Conservation (phyloP, 2,113 vertebrate species). For the Eptatretus burgeri region DNA sequence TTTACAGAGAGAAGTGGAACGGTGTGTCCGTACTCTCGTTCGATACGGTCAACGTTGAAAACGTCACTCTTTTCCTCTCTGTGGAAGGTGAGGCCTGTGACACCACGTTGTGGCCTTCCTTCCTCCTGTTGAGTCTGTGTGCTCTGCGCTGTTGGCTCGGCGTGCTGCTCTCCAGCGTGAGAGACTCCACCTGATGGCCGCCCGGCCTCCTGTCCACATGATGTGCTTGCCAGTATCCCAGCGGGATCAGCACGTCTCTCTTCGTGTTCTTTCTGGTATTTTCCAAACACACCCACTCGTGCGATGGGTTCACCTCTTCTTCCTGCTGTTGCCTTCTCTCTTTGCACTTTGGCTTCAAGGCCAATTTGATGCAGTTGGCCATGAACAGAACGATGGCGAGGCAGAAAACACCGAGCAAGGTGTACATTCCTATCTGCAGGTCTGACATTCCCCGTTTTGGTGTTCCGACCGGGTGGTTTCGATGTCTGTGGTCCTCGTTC, state of each 20-base stretch:
- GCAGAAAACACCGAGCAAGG: constrained; percentile 1
- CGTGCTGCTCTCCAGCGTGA: neutral
- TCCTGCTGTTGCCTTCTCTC: neutral
- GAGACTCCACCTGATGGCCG: neutral
- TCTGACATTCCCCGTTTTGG: constrained; percentile 3
- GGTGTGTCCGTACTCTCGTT: neutral
- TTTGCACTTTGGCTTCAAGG: constrained; percentile 2
- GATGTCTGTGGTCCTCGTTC: neutral
- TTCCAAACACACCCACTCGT: constrained; percentile 6
- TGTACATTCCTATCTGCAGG: constrained; percentile 4
- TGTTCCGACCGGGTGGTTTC: neutral
- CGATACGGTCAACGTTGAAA: constrained; percentile 2
- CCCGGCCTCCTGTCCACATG: constrained; percentile 1
- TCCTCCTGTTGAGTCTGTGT: neutral
- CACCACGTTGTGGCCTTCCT: neutral
- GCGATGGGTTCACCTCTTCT: constrained; percentile 3
- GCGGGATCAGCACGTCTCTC: neutral
- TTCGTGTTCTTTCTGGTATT: neutral
- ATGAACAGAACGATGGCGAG: constrained; percentile 3
- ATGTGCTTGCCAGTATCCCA: constrained; percentile 4
- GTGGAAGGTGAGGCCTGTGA: neutral
- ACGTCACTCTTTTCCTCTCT: constrained; percentile 1
- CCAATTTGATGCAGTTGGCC: neutral
- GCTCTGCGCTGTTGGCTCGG: neutral
- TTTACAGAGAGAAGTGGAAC: neutral